Evolutionary conservation across 1,140 invertebrate genomes (phyloP).

Genomic region (Campoletis sonorensis): DNA sequence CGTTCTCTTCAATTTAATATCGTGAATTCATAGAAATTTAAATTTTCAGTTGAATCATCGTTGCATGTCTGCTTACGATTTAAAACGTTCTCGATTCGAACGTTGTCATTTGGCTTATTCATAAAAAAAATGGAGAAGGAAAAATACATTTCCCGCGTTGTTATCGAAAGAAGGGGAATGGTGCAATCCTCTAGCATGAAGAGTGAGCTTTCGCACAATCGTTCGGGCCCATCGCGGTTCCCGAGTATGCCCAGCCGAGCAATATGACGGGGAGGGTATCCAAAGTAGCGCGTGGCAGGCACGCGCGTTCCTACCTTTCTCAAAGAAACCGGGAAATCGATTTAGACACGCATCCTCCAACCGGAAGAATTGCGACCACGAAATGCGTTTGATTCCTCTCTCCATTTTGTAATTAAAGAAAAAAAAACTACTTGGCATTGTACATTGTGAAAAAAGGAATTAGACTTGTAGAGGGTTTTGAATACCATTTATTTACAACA

Average conservation of each 20-base stretch:
- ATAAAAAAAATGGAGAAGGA: neutral
- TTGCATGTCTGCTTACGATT: neutral
- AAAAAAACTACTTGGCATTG: neutral
- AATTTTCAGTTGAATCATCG: neutral
- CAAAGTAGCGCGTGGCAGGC: slow-evolving; percentile 11
- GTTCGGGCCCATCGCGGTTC: neutral
- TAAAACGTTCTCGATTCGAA: neutral
- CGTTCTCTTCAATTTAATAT: too few species aligned
- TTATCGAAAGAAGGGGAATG: neutral
- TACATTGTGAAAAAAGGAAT: neutral
- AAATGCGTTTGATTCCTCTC: neutral
- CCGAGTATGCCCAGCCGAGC: neutral
- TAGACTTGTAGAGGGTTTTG: neutral
- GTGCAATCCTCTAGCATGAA: neutral
- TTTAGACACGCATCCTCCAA: neutral
- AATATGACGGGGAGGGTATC: neutral
- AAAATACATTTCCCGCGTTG: neutral
- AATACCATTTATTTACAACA: slow-evolving; percentile 8
- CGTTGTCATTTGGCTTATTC: neutral
- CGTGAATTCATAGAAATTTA: too few species aligned
- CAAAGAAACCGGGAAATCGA: slow-evolving; percentile 10
- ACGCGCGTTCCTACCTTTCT: neutral
- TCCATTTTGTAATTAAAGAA: neutral
- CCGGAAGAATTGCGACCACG: slow-evolving; percentile 3
- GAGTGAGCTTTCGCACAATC: neutral